A percentile compares a stretch with the other conserved stretches of the same genome.
phyloP scores from a whole-genome alignment of 2,113 vertebrate genomes.

The Rhodinocichla rosea region DNA sequence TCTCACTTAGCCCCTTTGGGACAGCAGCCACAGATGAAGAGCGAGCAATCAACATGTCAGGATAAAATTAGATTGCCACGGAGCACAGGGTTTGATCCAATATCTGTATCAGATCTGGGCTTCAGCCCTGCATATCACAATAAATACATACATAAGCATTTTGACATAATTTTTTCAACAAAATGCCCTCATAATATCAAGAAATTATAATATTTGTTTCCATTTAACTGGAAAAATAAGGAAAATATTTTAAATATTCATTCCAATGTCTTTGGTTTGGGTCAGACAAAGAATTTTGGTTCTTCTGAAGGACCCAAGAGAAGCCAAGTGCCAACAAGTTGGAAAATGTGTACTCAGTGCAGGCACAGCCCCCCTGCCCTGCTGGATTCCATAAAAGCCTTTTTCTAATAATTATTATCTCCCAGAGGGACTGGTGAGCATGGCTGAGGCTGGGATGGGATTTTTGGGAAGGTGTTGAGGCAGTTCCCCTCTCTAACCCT shows the following conservation, averaged over 20 bases:
- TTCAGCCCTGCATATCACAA: background rate
- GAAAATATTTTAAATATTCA: background rate
- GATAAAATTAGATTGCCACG: constrained; percentile 44
- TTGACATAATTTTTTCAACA: accelerated
- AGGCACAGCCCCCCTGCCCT: background rate
- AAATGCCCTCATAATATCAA: background rate
- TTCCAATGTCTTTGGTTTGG: background rate
- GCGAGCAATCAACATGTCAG: constrained; percentile 52
- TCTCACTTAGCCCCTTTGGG: constrained; percentile 32
- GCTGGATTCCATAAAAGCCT: accelerated
- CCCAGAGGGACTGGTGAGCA: too few species aligned
- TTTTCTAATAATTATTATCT: accelerated
- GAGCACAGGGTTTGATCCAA: constrained; percentile 40
- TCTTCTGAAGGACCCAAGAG: background rate
- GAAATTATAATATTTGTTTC: background rate
- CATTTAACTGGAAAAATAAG: background rate
- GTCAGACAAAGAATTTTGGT: background rate
- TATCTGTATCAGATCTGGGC: background rate
- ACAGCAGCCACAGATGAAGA: constrained; percentile 34
- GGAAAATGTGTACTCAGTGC: accelerated
- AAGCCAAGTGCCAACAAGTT: background rate
- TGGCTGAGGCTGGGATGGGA: background rate
- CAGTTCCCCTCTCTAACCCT: accelerated
- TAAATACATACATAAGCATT: too few species aligned
- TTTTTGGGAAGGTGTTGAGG: background rate